These are phyloP conservation scores for Trachelipus rathkii DNA, from an alignment of 1,140 invertebrate genomes.

Conservation along the genomic window DNA sequence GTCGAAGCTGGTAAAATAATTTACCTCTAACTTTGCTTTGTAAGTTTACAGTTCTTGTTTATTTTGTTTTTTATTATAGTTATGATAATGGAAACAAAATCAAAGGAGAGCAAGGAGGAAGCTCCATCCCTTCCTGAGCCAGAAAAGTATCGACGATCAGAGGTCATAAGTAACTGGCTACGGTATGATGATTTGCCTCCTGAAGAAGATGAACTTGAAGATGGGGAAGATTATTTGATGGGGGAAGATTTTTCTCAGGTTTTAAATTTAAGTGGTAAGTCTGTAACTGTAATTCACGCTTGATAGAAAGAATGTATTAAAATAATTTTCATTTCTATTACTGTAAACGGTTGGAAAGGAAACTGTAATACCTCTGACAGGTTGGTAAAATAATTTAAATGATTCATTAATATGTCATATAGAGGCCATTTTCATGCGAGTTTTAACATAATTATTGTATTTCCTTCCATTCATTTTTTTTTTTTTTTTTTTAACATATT, in stretches of 20 bases:
- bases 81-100: neutral
- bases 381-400: no score
- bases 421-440: no score
- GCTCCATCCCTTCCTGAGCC: slow-evolving; percentile 12
- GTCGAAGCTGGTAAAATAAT: no score
- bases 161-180: slow-evolving; percentile 34
- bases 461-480: no score
- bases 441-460: no score
- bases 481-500: no score
- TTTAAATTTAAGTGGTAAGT: slow-evolving; percentile 30
- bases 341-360: no score
- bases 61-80: neutral
- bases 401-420: no score
- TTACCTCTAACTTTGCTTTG: no score
- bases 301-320: neutral
- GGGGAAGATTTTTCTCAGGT: slow-evolving; percentile 37
- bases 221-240: slow-evolving; percentile 36
- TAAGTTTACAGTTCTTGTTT: neutral
- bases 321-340: no score
- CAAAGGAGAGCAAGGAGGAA: neutral
- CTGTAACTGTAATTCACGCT: neutral
- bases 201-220: slow-evolving; percentile 21
- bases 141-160: slow-evolving; percentile 28
- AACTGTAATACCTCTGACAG: no score
- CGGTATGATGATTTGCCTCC: slow-evolving; percentile 33